phyloP scores from a whole-genome alignment of 2,888 invertebrate genomes.

The Leucania comma region DNA sequence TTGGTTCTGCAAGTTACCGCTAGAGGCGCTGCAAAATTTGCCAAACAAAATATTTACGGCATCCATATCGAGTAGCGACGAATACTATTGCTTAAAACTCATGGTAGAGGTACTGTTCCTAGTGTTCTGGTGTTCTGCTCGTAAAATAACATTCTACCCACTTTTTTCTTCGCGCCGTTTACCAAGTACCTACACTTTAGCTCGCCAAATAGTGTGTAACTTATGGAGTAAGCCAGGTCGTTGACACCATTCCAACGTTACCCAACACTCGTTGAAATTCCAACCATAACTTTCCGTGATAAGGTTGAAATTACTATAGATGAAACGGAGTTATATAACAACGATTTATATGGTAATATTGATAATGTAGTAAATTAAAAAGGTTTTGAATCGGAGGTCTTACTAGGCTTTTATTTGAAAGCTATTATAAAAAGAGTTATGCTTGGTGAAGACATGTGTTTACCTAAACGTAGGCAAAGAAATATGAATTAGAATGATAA shows the following conservation, averaged over 20 bases:
- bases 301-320: slow-evolving; percentile 34
- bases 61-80: too few species aligned
- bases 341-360: slow-evolving; percentile 54
- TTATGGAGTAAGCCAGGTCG: slow-evolving; percentile 74
- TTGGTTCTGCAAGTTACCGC: too few species aligned
- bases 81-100: too few species aligned
- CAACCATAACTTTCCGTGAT: slow-evolving; percentile 30
- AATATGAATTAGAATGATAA: slow-evolving; percentile 22
- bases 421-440: slow-evolving; percentile 36
- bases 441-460: slow-evolving; percentile 8
- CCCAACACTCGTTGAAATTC: slow-evolving; percentile 32
- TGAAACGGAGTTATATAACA: slow-evolving; percentile 43
- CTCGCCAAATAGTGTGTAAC: slow-evolving; percentile 74
- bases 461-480: not conserved
- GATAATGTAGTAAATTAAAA: slow-evolving; percentile 42
- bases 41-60: too few species aligned
- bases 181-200: slow-evolving; percentile 62
- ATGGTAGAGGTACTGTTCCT: too few species aligned
- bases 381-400: slow-evolving; percentile 30
- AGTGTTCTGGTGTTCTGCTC: slow-evolving; percentile 30
- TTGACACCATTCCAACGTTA: slow-evolving; percentile 75
- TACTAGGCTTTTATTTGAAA: slow-evolving; percentile 26
- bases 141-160: slow-evolving; percentile 59
- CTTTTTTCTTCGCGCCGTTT: slow-evolving; percentile 60
- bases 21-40: too few species aligned